Evolutionary conservation across 2,797 vertebrate genomes (phyloP).

Genomic region (Novumbra hubbsi): DNA sequence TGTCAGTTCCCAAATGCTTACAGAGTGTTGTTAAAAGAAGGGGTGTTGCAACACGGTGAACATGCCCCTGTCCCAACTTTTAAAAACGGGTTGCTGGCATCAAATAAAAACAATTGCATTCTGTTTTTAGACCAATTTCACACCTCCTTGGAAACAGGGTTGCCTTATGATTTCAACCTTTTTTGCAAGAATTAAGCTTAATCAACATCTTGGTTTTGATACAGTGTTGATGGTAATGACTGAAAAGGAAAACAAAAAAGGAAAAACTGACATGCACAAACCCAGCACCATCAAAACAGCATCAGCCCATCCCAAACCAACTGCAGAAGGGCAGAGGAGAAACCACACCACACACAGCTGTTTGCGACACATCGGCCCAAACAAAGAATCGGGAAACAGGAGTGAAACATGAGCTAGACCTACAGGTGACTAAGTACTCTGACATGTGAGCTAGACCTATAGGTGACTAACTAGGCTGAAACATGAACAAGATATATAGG

Average conservation of each 20-base stretch:
- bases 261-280: neutral
- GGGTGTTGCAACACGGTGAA: too few species aligned
- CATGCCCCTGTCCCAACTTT: too few species aligned
- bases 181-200: neutral
- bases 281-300: conserved; percentile 12
- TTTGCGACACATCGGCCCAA: conserved; percentile 3
- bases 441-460: neutral
- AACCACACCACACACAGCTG: conserved; percentile 9
- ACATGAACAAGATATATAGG: too few species aligned
- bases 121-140: too few species aligned
- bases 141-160: too few species aligned
- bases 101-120: too few species aligned
- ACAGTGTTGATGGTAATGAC: conserved; percentile 29
- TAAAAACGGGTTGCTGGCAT: too few species aligned
- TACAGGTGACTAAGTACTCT: neutral
- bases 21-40: too few species aligned
- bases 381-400: neutral
- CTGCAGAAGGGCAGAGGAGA: conserved; percentile 13
- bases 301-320: conserved; percentile 15
- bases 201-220: neutral
- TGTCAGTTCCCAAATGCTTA: too few species aligned
- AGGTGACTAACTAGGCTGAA: neutral
- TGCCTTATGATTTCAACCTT: neutral
- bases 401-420: too few species aligned
- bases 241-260: conserved; percentile 37